A percentile compares a stretch with the other conserved stretches of the same genome.
Conservation (phyloP, 2,888 invertebrate species). For the Syrphus vitripennis region DNA sequence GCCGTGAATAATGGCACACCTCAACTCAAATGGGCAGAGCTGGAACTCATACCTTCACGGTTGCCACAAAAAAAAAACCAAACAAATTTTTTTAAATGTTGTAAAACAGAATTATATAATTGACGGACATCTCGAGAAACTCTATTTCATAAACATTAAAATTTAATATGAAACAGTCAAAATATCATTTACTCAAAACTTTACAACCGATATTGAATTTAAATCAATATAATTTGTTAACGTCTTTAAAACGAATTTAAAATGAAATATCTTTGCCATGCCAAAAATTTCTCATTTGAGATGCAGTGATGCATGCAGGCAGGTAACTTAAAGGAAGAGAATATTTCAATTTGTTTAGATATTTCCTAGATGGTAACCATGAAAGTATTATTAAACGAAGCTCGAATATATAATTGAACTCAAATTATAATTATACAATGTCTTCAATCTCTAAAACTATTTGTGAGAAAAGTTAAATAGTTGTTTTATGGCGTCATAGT, state of each 20-base stretch:
- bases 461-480: background rate
- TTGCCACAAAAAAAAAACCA: background rate
- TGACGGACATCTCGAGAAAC: too few relatives aligned
- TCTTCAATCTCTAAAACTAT: constrained; percentile 2
- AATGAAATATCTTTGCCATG: too few relatives aligned
- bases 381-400: background rate
- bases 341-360: too few relatives aligned
- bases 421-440: constrained; percentile 21
- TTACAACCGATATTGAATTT: too few relatives aligned
- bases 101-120: background rate
- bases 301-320: too few relatives aligned
- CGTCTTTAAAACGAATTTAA: too few relatives aligned
- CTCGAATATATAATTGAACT: constrained; percentile 25
- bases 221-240: too few relatives aligned
- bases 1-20: constrained; percentile 61
- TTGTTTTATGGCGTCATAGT: constrained; percentile 31
- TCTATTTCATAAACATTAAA: too few relatives aligned
- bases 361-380: background rate
- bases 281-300: too few relatives aligned
- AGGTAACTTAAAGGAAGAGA: too few relatives aligned
- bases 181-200: too few relatives aligned
- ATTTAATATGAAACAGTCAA: too few relatives aligned
- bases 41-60: background rate
- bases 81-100: background rate
- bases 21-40: constrained; percentile 34